Evolutionary conservation across 2,113 vertebrate genomes (phyloP).

Genomic region (Marmota monax): DNA sequence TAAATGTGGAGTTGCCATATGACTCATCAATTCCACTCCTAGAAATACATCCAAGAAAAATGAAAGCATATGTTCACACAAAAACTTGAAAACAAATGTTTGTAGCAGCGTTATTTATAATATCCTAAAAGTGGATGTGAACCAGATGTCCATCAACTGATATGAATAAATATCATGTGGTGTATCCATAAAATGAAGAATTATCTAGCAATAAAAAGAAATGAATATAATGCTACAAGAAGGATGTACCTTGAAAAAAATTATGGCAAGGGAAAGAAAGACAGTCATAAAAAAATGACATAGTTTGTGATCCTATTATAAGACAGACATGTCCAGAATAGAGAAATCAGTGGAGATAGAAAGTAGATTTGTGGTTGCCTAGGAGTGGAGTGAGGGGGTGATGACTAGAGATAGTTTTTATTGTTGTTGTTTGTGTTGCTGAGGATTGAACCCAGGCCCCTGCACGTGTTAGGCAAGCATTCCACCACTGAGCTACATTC

Average conservation of each 20-base stretch:
- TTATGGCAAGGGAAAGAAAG: constrained; percentile 27
- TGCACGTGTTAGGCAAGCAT: too few relatives aligned
- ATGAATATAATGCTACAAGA: not conserved
- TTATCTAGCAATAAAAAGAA: not conserved
- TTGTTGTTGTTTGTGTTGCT: too few relatives aligned
- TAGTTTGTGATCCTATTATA: not conserved
- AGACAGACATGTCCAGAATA: constrained; percentile 7
- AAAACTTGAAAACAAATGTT: constrained; percentile 1
- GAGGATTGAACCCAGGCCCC: too few relatives aligned
- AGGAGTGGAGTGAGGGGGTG: not conserved
- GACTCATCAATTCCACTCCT: constrained; percentile 22
- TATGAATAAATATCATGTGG: constrained; percentile 1
- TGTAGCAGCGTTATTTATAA: not conserved
- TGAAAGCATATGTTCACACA: not conserved
- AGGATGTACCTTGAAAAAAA: constrained; percentile 32
- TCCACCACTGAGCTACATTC: too few relatives aligned
- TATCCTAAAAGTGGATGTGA: not conserved
- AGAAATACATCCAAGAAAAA: constrained; percentile 3
- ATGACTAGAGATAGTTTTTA: not conserved
- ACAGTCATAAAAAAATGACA: not conserved
- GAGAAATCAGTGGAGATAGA: not conserved
- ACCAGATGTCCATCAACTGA: not conserved
- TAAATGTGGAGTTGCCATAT: constrained; percentile 29
- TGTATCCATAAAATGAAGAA: not conserved
- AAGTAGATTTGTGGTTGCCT: not conserved